A percentile compares a stretch with the other conserved stretches of the same genome.
Conservation (phyloP, 1,140 invertebrate species). For the Bombus soroeensis region DNA sequence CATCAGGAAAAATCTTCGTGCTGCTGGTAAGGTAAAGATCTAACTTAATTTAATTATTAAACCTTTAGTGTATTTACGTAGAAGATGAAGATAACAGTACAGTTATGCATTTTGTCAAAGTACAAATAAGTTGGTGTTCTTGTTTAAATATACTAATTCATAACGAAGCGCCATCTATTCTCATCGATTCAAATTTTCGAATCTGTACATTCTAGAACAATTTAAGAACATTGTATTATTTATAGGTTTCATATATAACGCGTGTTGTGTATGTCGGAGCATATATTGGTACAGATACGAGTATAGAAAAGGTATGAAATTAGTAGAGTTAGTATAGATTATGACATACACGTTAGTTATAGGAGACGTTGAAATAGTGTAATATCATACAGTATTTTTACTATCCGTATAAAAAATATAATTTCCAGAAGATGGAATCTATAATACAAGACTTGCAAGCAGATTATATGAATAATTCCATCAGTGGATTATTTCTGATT, state of each 20-base stretch:
- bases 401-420: neutral
- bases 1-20: constrained; percentile 57
- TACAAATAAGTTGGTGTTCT: neutral
- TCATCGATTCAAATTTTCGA: neutral
- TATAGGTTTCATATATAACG: constrained; percentile 64
- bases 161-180: neutral
- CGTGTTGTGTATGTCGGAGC: constrained; percentile 67
- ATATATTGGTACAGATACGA: constrained; percentile 46
- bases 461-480: constrained; percentile 45
- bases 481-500: constrained; percentile 67
- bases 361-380: neutral
- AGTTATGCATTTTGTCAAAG: neutral
- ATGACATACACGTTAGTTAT: neutral
- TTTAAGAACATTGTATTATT: neutral
- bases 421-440: constrained; percentile 57
- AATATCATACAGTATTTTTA: neutral
- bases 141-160: neutral
- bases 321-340: neutral
- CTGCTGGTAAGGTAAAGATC: constrained; percentile 55
- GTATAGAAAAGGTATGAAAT: constrained; percentile 57
- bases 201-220: neutral
- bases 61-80: neutral
- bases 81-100: neutral
- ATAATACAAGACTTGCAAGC: constrained; percentile 53
- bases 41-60: neutral